Evolutionary conservation across 2,113 vertebrate genomes (phyloP), one percentile per base, ranked within the genome.

Genomic region (Amphiprion percula): DNA sequence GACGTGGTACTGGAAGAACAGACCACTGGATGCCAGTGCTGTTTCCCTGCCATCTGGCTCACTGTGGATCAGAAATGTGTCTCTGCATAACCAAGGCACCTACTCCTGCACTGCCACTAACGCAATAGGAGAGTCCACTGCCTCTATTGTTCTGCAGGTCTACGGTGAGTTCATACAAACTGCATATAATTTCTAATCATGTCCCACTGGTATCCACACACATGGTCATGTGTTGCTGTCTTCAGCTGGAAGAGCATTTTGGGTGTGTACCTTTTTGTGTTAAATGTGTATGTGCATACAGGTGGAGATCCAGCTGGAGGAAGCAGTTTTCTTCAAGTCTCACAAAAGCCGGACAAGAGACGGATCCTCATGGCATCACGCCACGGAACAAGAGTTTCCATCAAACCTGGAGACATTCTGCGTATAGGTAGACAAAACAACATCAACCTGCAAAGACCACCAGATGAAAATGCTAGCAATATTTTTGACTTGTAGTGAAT

Each of bases 71-170:
- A 91, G 65, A 68, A 97, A 95, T 7, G 76, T 96, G 80, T 95
- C 95, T 15, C 60, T 70, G 6, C 88, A 92, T 68, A 91, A 95
- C 73, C 88, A 90, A 55, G 97, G 97, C 54, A 92, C 73, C 6
- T 98, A 96, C 54, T 85, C 84, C 52, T 98, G 97, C 83, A 89
- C 90, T 30, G 96, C 96, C 84, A 77, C 92, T 73, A 98, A 95
- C 8, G 83, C 84, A 14, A 88, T 97, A 0, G 97, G 97, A 74
- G 95, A 94, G 90, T 92, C 95, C 3, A 62, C 86, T 15, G 95
- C 95, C 28, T 64, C 79, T 0, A 91, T 94, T 39, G 19, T 90
- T 12, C 91, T 98, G 30, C 93, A 77, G 44, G 58, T 97, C 74
- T 64, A 85, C 54, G 94, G 97, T 96, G 72, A 90, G 95, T 81